Evolutionary conservation across 2,113 vertebrate genomes (phyloP), one percentile per base, ranked within the genome.

Genomic region (Philantomba maxwellii): DNA sequence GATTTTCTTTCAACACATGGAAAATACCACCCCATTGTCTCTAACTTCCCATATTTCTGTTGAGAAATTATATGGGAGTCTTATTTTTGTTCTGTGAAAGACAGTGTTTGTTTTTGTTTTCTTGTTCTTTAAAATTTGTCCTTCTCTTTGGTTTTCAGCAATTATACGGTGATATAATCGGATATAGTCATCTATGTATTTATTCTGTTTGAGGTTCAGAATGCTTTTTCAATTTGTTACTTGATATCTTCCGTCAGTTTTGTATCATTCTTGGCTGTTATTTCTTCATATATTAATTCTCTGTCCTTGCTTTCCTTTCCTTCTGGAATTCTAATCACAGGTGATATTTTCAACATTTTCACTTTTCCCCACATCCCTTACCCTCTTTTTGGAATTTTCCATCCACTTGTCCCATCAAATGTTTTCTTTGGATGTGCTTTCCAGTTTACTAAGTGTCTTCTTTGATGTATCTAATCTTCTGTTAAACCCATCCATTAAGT

Each of bases 11-110:
- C 11, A 85, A 87, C 36, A 57, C 66, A 33, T 47, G 84, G 57
- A 64, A 87, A 55, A 87, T 62, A 43, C 58, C 55, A 36, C 80
- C 49, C 57, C 57, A 73, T 43, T 91, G 58, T 87, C 87, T 87
- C 91, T n/a, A 81, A 60, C 51, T 84, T 91, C 16, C 39, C 70
- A 2, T 78, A 36, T 70, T 87, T 87, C 81, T 87, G 30, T 80
- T 93, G 82, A 91, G 78, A 84, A 96, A 93, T 39, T 45, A 49
- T 16, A 39, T 12, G 19, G 60, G 36, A 47, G 19, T 47, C 62
- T 95, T 95, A 87, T 60, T 58, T 92, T 93, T 87, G 33, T 36
- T 91, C 53, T 47, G 94, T 95, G 58, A 36, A 87, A 85, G 62
- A 60, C 51, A 81, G 19, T n/a, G 3, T 49, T n/a, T 26, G 70